phyloP scores from a whole-genome alignment of 1,140 invertebrate species.

The Phymastichus coffea region DNA sequence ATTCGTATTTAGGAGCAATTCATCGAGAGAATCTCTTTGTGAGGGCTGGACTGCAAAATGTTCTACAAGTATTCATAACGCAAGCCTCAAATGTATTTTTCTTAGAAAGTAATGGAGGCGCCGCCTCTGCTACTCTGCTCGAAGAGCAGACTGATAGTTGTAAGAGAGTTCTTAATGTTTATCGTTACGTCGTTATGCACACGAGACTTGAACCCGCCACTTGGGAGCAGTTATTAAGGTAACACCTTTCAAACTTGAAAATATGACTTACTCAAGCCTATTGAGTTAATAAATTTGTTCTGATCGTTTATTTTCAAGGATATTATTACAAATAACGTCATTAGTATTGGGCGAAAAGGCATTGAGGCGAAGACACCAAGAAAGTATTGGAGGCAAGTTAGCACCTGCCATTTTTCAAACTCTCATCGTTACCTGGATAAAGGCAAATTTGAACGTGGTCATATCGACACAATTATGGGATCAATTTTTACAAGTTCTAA shows the following conservation, averaged over 20 bases:
- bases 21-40: constrained; percentile 77
- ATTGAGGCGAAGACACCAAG: constrained; percentile 72
- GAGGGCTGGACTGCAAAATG: constrained; percentile 81
- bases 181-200: constrained; percentile 97
- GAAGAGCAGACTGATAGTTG: constrained; percentile 96
- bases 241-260: no score
- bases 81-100: constrained; percentile 95
- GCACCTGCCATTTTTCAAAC: constrained; percentile 94
- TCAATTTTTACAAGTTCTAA: constrained; percentile 85
- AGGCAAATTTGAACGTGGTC: constrained; percentile 92
- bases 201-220: constrained; percentile 87
- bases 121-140: constrained; percentile 58
- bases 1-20: constrained; percentile 80
- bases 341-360: constrained; percentile 79
- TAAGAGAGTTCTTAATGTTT: constrained; percentile 94
- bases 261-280: no score
- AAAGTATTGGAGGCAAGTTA: constrained; percentile 77
- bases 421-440: constrained; percentile 96
- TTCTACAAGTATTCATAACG: constrained; percentile 91
- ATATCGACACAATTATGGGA: constrained; percentile 91
- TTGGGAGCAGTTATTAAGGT: constrained; percentile 70
- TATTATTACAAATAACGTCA: constrained; percentile 90
- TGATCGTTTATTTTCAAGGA: constrained; percentile 62
- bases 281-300: background rate
- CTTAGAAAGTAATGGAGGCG: constrained; percentile 58